These are phyloP conservation scores for Larimichthys polyactis DNA, from an alignment of 2,113 vertebrate genomes.

Conservation along the genomic window DNA sequence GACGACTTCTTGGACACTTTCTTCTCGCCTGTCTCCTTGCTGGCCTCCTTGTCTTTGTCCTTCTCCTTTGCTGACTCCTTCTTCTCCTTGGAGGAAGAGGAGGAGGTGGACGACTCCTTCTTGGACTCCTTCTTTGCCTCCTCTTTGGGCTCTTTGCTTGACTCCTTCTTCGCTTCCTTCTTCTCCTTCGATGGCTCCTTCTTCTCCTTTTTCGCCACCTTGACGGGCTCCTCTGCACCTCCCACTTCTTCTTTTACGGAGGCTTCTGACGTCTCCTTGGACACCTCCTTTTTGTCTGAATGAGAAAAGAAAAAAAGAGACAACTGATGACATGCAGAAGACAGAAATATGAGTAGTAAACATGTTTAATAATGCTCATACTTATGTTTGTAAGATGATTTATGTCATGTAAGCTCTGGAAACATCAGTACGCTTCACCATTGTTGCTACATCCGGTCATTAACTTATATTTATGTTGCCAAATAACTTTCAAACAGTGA, in stretches of 20 bases:
- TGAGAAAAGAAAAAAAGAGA: too few relatives aligned
- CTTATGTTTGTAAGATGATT: too few relatives aligned
- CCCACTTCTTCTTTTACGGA: slow-evolving; percentile 40
- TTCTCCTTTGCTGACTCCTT: slow-evolving; percentile 70
- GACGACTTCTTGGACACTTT: slow-evolving; percentile 80
- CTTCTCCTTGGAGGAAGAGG: slow-evolving; percentile 67
- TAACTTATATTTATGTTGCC: too few relatives aligned
- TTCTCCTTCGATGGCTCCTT: slow-evolving; percentile 74
- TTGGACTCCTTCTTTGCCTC: slow-evolving; percentile 70
- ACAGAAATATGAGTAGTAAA: too few relatives aligned
- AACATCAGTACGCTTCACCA: too few relatives aligned
- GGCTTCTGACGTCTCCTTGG: slow-evolving; percentile 47
- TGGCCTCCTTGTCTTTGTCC: slow-evolving; percentile 75
- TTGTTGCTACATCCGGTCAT: too few relatives aligned
- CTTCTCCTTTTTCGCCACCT: slow-evolving; percentile 69
- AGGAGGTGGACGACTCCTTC: slow-evolving; percentile 62
- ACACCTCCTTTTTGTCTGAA: neutral
- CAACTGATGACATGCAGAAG: too few relatives aligned
- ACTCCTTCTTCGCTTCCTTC: slow-evolving; percentile 73
- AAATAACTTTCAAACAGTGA: too few relatives aligned
- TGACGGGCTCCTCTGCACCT: slow-evolving; percentile 32
- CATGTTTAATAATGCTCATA: too few relatives aligned
- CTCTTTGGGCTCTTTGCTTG: slow-evolving; percentile 64
- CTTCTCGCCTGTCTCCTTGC: slow-evolving; percentile 69
- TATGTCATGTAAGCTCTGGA: too few relatives aligned